Evolutionary conservation across 2,888 invertebrate genomes (phyloP).

Genomic region (Mimas tiliae): DNA sequence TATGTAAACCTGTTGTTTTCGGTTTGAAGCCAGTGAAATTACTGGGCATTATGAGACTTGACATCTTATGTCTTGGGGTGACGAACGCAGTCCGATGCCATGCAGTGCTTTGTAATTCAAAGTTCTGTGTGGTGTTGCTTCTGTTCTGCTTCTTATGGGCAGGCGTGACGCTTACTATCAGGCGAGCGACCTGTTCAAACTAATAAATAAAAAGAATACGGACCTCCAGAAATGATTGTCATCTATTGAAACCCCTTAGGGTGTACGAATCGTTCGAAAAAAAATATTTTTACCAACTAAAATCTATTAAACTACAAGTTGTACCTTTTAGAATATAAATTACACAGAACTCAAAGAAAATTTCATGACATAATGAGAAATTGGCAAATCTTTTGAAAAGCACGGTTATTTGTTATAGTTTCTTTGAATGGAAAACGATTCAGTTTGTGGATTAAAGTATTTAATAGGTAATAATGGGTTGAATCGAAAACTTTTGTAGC

Average conservation of each 20-base stretch:
- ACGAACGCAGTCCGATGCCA: too few relatives aligned
- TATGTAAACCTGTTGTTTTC: too few relatives aligned
- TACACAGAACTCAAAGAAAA: slow-evolving; percentile 11
- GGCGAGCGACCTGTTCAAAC: too few relatives aligned
- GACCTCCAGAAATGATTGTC: neutral
- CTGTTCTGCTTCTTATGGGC: too few relatives aligned
- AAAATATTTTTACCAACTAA: slow-evolving; percentile 9
- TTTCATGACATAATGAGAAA: slow-evolving; percentile 1
- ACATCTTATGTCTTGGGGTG: too few relatives aligned
- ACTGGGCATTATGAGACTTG: too few relatives aligned
- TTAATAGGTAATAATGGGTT: neutral
- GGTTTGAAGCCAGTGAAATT: too few relatives aligned
- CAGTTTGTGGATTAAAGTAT: neutral
- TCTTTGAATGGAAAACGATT: neutral
- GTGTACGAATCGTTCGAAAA: neutral
- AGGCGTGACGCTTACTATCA: too few relatives aligned
- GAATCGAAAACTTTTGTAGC: neutral
- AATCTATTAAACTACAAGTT: slow-evolving; percentile 1
- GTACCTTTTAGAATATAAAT: slow-evolving; percentile 14
- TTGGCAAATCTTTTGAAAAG: neutral
- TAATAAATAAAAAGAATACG: neutral
- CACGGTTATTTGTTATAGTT: neutral
- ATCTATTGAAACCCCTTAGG: slow-evolving; percentile 15
- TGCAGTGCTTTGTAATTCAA: too few relatives aligned
- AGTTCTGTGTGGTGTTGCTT: too few relatives aligned